Base-by-base conservation (phyloP, 1,140 invertebrate genomes). In the Diorhabda carinulata region DNA sequence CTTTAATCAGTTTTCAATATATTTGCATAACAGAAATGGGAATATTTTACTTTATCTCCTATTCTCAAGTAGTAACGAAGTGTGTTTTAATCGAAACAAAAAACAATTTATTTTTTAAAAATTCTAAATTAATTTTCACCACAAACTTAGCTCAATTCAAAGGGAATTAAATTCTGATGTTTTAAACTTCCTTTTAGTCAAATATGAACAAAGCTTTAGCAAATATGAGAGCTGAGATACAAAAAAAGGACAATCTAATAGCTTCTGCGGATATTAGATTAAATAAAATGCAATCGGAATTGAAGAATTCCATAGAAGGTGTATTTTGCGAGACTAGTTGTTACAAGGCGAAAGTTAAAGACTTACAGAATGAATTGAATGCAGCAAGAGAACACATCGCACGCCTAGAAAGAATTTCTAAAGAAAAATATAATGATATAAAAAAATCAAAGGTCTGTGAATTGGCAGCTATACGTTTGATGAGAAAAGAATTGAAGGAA, bases 221-320 rank as follows among this genome's bases (percentile, higher is more conserved):
- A 43, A 70, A 72, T 44, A 66, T 78, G 64, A 69, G 73, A 43
- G 64, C 45, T 9, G 73, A 78, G 63, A 41, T 79, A 5, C 72
- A 73, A 57, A 67, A 72, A 10, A 78, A 78, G 57, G 66, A 71
- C 44, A 41, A 58, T 0, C 7, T 77, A 52, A 76, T 78, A 44
- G 60, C 58, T 2, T 61, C 60, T 5, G 73, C 74, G 0, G 74
- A 77, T 68, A 66, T 73, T 70, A 74, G 76, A 66, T 65, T 80
- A 2, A 72, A 70, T 9, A 58, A 61, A 4, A 67, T 78, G 0
- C 70, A 78, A 67, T 52, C 67, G 42, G 69, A 76, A 67, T 60
- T 76, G 52, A 76, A 72, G 43, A 66, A 62, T 43, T 78, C 73
- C 6, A 77, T 79, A 58, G 65, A 64, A 7, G 67, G 70, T 10